These are phyloP conservation scores for Odontomachus brunneus DNA, from an alignment of 1,140 invertebrate species.

Conservation along the genomic window DNA sequence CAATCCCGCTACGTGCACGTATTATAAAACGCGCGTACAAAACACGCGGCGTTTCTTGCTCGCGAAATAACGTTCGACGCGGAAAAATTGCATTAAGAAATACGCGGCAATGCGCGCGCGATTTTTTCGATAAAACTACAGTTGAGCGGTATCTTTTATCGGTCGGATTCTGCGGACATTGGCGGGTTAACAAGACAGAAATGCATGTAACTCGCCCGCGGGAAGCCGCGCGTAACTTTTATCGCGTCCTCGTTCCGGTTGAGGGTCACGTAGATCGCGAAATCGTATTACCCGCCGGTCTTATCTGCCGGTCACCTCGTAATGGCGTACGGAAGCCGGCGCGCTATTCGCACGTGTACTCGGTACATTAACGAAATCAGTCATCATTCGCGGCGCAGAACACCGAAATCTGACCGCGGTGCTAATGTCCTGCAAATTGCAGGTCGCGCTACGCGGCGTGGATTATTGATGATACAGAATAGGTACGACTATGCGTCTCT, in stretches of 20 bases:
- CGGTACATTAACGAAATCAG: constrained; percentile 64
- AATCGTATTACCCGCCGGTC: constrained; percentile 37
- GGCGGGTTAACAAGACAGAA: background rate
- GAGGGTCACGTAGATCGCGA: constrained; percentile 17
- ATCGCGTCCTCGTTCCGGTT: constrained; percentile 14
- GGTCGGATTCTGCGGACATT: background rate
- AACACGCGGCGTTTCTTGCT: background rate
- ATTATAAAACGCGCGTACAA: background rate
- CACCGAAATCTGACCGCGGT: constrained; percentile 54
- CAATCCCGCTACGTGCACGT: background rate
- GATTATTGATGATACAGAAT: constrained; percentile 60
- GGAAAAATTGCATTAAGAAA: background rate
- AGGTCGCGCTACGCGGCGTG: constrained; percentile 41
- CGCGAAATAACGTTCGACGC: background rate
- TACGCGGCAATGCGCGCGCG: background rate
- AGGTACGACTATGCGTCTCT: constrained; percentile 58
- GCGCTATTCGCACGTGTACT: constrained; percentile 33
- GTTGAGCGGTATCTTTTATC: background rate
- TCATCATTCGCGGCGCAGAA: constrained; percentile 53
- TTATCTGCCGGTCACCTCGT: constrained; percentile 34
- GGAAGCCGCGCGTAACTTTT: background rate
- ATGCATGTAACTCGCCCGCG: background rate
- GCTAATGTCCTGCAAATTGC: constrained; percentile 65
- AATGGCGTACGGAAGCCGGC: constrained; percentile 38
- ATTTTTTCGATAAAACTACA: background rate